Percentiles rank a stretch among this genome's conserved stretches.
Evolutionary conservation across 2,113 vertebrate species (phyloP).

Genomic region (Microtus oregoni): DNA sequence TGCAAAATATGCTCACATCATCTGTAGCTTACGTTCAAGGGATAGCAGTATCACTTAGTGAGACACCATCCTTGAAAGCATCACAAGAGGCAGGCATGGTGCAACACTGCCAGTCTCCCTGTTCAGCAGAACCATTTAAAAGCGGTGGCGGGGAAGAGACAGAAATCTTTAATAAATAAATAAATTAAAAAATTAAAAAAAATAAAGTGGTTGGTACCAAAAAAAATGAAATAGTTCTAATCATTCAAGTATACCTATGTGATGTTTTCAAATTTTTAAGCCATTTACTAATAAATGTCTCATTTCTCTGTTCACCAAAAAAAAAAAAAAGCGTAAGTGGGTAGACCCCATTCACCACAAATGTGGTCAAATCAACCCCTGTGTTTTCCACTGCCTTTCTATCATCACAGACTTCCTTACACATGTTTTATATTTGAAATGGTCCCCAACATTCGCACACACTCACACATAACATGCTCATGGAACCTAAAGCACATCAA

Average conservation of each 20-base stretch:
- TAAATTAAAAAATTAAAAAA: no score
- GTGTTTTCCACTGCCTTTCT: rapidly evolving
- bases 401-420: not conserved
- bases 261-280: no score
- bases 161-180: no score
- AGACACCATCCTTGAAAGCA: not conserved
- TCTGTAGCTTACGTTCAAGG: not conserved
- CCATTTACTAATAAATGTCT: no score
- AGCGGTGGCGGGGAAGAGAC: no score
- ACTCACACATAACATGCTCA: not conserved
- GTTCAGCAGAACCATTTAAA: not conserved
- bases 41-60: no score
- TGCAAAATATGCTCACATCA: not conserved
- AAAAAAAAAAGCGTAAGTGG: not conserved
- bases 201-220: no score
- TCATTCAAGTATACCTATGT: no score
- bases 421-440: no score
- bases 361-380: rapidly evolving
- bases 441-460: not conserved
- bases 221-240: no score
- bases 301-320: no score
- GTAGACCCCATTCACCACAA: not conserved
- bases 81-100: not conserved
- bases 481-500: not conserved
- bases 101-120: no score